Percentiles rank a stretch among this genome's conserved stretches.
These are phyloP conservation scores for Lutraria rhynchaena DNA, from an alignment of 1,140 invertebrate genomes.

Conservation along the genomic window DNA sequence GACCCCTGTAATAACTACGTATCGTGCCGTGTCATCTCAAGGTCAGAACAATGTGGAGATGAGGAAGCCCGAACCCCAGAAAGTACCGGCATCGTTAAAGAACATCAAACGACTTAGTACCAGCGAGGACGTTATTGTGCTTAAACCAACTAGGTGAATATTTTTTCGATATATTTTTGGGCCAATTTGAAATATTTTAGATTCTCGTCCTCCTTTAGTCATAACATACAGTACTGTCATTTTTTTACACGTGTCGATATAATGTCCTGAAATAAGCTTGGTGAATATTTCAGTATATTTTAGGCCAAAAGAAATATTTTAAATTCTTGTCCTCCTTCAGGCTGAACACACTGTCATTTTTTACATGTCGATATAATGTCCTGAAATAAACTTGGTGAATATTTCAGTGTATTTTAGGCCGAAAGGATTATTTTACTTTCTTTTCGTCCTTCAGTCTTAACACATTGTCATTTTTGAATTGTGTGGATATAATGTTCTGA, in stretches of 20 bases:
- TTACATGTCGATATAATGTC: too few species aligned
- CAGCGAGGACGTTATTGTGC: conserved; percentile 69
- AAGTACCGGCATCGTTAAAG: conserved; percentile 75
- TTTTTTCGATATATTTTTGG: background rate
- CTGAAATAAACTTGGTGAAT: too few species aligned
- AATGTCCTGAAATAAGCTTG: background rate
- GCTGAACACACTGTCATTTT: too few species aligned
- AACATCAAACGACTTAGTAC: conserved; percentile 78
- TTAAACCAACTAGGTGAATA: conserved; percentile 56
- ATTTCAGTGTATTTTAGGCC: too few species aligned
- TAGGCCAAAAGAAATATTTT: too few species aligned
- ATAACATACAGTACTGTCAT: too few species aligned
- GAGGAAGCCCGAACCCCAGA: conserved; percentile 86
- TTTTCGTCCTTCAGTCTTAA: too few species aligned
- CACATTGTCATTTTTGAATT: too few species aligned
- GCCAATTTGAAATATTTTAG: background rate
- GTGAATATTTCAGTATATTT: too few species aligned
- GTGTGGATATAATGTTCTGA: too few species aligned
- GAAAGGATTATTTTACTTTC: too few species aligned
- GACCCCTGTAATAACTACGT: conserved; percentile 77
- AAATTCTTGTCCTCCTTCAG: too few species aligned
- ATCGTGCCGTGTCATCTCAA: conserved; percentile 68
- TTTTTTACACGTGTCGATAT: background rate
- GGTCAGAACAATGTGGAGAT: background rate
- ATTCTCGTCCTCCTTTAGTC: background rate